Evolutionary conservation across 2,888 invertebrate species (phyloP).

Genomic region (Ormyrus pomaceus): DNA sequence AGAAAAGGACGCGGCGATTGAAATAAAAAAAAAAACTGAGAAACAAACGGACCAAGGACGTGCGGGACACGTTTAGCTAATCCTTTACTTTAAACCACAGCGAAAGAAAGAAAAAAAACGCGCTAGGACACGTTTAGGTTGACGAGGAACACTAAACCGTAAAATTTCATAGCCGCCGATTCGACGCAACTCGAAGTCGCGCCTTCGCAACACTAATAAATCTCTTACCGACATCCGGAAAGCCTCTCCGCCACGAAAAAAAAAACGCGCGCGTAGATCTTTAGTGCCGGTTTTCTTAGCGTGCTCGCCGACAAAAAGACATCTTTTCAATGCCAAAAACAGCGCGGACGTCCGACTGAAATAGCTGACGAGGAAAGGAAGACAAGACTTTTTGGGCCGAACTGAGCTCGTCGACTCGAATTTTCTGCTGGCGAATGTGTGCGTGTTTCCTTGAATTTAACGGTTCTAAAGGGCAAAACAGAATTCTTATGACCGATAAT

Average conservation of each 20-base stretch:
- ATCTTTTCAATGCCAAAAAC: conserved; percentile 27
- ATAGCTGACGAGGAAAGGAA: not conserved
- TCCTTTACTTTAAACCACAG: conserved; percentile 28
- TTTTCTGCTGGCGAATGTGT: too few species aligned
- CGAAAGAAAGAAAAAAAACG: conserved; percentile 24
- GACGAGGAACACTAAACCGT: conserved; percentile 52
- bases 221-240: too few species aligned
- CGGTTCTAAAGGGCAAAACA: conserved; percentile 2
- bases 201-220: not conserved
- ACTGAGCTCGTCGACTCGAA: too few species aligned
- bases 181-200: conserved; percentile 27
- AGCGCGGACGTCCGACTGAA: conserved; percentile 18
- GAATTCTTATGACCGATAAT: conserved; percentile 12
- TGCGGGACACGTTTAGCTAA: conserved; percentile 40
- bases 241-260: too few species aligned
- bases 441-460: conserved; percentile 36
- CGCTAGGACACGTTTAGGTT: conserved; percentile 52
- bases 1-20: not conserved
- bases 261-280: too few species aligned
- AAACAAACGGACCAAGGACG: conserved; percentile 51
- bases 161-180: conserved; percentile 40
- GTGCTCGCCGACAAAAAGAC: not conserved
- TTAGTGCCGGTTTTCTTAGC: too few species aligned
- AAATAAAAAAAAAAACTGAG: not conserved
- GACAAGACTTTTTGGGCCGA: conserved; percentile 1